phyloP scores from a whole-genome alignment of 2,888 invertebrate species.

The Ectropis crepuscularia region DNA sequence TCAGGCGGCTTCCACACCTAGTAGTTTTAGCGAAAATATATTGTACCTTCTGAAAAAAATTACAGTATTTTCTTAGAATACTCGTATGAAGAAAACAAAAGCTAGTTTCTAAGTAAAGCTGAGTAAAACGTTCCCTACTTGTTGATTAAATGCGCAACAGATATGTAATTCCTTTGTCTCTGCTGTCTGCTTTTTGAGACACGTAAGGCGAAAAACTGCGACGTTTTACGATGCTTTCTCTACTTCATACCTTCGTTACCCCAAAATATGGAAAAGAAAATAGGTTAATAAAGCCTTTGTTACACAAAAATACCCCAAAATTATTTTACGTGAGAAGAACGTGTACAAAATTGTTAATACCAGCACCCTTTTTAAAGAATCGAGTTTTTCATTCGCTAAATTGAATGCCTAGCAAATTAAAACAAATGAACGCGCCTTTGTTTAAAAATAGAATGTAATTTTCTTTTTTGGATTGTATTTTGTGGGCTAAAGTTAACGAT shows the following conservation, averaged over 20 bases:
- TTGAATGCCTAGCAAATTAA: constrained; percentile 19
- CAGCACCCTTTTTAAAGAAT: neutral
- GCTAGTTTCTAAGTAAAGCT: neutral
- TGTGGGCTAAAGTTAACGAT: neutral
- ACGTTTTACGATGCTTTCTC: constrained; percentile 7
- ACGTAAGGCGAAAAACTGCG: constrained; percentile 10
- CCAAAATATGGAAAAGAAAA: constrained; percentile 4
- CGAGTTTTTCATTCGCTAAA: constrained; percentile 7
- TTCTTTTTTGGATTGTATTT: neutral
- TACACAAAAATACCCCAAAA: neutral
- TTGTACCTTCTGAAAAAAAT: too few species aligned
- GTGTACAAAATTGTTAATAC: neutral
- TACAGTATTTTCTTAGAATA: too few species aligned
- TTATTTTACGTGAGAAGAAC: neutral
- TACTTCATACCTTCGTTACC: neutral
- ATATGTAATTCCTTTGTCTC: constrained; percentile 54
- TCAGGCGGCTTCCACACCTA: too few species aligned
- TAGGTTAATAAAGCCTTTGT: constrained; percentile 3
- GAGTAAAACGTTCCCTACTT: constrained; percentile 53
- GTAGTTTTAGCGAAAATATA: too few species aligned
- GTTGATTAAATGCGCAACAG: constrained; percentile 73
- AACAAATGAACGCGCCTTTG: constrained; percentile 25
- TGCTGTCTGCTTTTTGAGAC: neutral
- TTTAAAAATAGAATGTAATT: constrained; percentile 11
- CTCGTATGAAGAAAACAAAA: neutral